Evolutionary conservation across 2,888 invertebrate genomes (phyloP), one percentile per base, ranked within the genome.

Genomic region (Dyspetes luteomarginatus): DNA sequence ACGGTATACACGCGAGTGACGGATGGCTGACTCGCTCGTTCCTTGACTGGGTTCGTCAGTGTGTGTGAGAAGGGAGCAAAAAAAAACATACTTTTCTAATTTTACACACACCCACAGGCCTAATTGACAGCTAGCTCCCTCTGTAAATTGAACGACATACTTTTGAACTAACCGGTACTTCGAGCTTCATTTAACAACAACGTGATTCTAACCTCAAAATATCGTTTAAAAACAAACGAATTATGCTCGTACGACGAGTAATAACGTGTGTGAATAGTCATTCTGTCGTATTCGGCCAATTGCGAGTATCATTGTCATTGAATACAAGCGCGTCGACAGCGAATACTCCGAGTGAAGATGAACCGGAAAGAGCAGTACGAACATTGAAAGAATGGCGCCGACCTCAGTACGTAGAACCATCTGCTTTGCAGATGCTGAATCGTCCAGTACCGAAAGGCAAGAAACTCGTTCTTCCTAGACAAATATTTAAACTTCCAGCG

Each of bases 311-410:
- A 12, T 78, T 9, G 4, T 48, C 52, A 5, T 48, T 50, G 15
- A 50, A 41, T 41, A 68, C 28, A 17, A 45, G 28, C 15, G 30
- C 17, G 1, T 56, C 43, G 5, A 4, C 19, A 12, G n/a, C 7
- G 15, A 30, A 15, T 12, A 24, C 26, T 0, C 4, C 15, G 56
- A 15, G n/a, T 0, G 7, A 56, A 15, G 56, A 65, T 9, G 30
- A 55, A 19, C 64, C 56, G 7, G 3, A 9, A 4, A 41, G 9
- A 28, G 28, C 52, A 1, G 7, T 0, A 0, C 55, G 78, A 55
- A 64, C 76, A 22, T 76, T 82, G 65, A 76, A 58, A 71, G 43
- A 62, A 60, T 83, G 82, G 80, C 43, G 50, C 4, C 41, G 41
- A 50, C 9, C n/a, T 12, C 56, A 2, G 5, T 36, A 50, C n/a